Evolutionary conservation across 2,797 vertebrate species (phyloP).

Genomic region (Melanotaenia maccullochi): DNA sequence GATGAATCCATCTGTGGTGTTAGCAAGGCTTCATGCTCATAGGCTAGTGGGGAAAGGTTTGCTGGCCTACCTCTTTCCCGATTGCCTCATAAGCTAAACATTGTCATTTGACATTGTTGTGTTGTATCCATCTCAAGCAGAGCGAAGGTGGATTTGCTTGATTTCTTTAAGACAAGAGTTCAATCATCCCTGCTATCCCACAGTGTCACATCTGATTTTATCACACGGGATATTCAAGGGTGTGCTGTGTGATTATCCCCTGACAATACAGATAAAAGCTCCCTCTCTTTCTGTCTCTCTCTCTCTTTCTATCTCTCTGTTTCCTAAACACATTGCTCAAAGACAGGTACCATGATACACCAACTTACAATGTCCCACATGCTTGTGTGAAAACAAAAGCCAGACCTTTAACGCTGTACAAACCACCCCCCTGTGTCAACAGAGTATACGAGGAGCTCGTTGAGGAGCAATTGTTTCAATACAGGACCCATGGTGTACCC

Average conservation of each 20-base stretch:
- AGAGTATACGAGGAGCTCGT: slow-evolving; percentile 51
- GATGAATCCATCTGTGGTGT: slow-evolving; percentile 44
- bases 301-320: slow-evolving; percentile 28
- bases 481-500: slow-evolving; percentile 51
- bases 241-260: slow-evolving; percentile 74
- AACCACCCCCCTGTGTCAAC: slow-evolving; percentile 45
- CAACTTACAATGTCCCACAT: slow-evolving; percentile 35
- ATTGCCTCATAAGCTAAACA: slow-evolving; percentile 60
- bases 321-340: slow-evolving; percentile 61
- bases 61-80: slow-evolving; percentile 55
- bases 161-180: slow-evolving; percentile 77
- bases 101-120: slow-evolving; percentile 65
- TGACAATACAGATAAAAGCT: slow-evolving; percentile 71
- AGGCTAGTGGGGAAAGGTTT: slow-evolving; percentile 25
- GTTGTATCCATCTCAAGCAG: slow-evolving; percentile 55
- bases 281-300: slow-evolving; percentile 33
- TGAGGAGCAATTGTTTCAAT: slow-evolving; percentile 73
- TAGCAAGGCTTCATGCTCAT: slow-evolving; percentile 40
- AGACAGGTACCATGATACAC: slow-evolving; percentile 46
- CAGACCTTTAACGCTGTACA: slow-evolving; percentile 49
- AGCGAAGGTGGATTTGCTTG: slow-evolving; percentile 69
- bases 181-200: slow-evolving; percentile 71
- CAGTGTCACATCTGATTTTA: slow-evolving; percentile 73
- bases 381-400: slow-evolving; percentile 46
- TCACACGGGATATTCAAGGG: slow-evolving; percentile 72